Evolutionary conservation across 2,113 vertebrate species (phyloP).

Genomic region (Eulemur macaco): DNA sequence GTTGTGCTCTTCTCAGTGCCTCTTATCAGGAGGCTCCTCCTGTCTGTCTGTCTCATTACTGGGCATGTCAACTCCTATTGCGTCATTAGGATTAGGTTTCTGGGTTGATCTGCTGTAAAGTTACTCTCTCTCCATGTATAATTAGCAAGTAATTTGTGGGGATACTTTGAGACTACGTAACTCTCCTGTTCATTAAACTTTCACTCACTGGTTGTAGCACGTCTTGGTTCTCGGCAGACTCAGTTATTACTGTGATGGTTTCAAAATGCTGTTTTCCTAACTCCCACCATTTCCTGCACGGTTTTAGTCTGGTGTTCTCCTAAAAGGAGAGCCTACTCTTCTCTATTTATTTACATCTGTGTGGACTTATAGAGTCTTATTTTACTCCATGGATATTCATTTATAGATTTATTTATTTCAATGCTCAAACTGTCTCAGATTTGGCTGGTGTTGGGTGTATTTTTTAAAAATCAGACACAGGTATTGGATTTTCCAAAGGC

Average conservation of each 20-base stretch:
- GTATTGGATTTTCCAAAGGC: neutral
- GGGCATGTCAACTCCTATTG: neutral
- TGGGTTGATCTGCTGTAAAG: neutral
- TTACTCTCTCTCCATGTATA: neutral
- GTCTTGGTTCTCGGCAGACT: neutral
- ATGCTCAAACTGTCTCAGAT: neutral
- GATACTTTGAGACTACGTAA: neutral
- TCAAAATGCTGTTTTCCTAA: neutral
- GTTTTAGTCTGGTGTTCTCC: neutral
- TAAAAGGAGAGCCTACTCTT: neutral
- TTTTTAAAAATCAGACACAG: neutral
- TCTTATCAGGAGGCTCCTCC: neutral
- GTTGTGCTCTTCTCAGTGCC: neutral
- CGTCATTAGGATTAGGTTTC: neutral
- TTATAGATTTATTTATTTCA: neutral
- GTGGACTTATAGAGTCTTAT: neutral
- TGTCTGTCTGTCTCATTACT: rapidly evolving
- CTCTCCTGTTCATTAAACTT: neutral
- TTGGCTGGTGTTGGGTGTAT: neutral
- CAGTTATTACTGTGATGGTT: neutral
- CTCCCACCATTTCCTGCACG: neutral
- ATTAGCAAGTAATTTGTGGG: neutral
- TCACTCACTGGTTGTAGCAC: neutral
- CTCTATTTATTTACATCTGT: neutral
- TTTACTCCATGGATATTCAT: neutral